phyloP scores from a whole-genome alignment of 2,113 vertebrate species.

The Cryptotis parvus region DNA sequence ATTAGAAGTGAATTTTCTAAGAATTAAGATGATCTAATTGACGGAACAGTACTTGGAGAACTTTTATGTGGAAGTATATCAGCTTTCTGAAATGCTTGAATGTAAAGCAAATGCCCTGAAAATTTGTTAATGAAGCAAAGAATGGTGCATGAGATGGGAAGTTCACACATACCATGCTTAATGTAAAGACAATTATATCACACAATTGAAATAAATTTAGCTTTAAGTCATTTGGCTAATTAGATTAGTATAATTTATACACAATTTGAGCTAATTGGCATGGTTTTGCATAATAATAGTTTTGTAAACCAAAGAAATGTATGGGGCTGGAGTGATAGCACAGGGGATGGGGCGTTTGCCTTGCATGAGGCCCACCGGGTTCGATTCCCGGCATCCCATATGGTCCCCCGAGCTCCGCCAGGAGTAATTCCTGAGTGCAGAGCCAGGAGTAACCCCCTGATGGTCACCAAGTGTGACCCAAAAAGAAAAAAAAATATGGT shows the following conservation, averaged over 20 bases:
- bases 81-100: neutral
- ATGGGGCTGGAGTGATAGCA: too few relatives aligned
- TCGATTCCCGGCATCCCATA: too few relatives aligned
- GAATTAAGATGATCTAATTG: neutral
- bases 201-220: conserved; percentile 62
- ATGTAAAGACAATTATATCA: conserved; percentile 17
- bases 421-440: too few relatives aligned
- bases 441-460: too few relatives aligned
- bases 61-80: neutral
- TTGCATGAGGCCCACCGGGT: too few relatives aligned
- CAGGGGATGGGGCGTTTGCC: too few relatives aligned
- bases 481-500: too few relatives aligned
- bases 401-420: too few relatives aligned
- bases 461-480: too few relatives aligned
- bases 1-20: neutral
- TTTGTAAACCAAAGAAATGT: neutral
- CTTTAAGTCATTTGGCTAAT: conserved; percentile 58
- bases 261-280: conserved; percentile 48
- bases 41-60: neutral
- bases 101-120: neutral
- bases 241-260: conserved; percentile 64
- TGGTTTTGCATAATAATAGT: conserved; percentile 21
- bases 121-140: neutral
- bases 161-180: conserved; percentile 3
- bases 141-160: neutral